Conservation (phyloP, 1,140 invertebrate species). For the Brachionus plicatilis region DNA sequence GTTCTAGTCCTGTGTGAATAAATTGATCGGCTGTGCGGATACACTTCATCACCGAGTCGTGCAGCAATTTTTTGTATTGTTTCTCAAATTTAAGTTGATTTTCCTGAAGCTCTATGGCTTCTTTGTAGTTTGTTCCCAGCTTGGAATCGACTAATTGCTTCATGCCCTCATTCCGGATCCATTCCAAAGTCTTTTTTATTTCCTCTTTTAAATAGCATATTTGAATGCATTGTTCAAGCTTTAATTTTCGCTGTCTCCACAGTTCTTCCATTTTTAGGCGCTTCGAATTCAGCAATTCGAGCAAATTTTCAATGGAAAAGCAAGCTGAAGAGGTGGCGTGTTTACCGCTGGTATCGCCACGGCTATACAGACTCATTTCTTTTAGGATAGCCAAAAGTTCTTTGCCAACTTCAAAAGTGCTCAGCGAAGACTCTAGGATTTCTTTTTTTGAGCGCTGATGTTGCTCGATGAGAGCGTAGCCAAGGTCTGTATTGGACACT, state of each 20-base stretch:
- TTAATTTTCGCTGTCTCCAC: conserved; percentile 61
- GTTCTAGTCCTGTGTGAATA: conserved; percentile 64
- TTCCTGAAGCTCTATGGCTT: conserved; percentile 65
- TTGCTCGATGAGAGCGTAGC: conserved; percentile 55
- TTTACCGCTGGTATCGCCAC: conserved; percentile 49
- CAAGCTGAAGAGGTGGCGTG: conserved; percentile 57
- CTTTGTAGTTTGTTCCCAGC: conserved; percentile 64
- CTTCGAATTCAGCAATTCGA: conserved; percentile 68
- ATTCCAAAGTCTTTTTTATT: conserved; percentile 61
- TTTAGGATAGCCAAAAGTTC: conserved; percentile 63
- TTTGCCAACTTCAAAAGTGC: conserved; percentile 72
- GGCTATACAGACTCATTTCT: conserved; percentile 54
- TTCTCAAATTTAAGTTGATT: conserved; percentile 67
- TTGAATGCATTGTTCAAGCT: conserved; percentile 72
- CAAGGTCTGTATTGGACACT: conserved; percentile 60
- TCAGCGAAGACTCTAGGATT: conserved; percentile 70
- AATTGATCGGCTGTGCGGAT: conserved; percentile 72
- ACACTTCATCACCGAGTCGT: conserved; percentile 70
- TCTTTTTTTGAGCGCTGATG: conserved; percentile 47
- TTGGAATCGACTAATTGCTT: conserved; percentile 51
- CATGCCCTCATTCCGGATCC: conserved; percentile 52
- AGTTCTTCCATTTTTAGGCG: conserved; percentile 67
- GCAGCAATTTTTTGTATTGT: conserved; percentile 63
- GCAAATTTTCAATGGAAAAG: conserved; percentile 56
- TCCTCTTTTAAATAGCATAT: conserved; percentile 68